Percentiles rank a stretch among this genome's conserved stretches.
Evolutionary conservation across 2,888 invertebrate species (phyloP).

Genomic region (Hydraecia micacea): DNA sequence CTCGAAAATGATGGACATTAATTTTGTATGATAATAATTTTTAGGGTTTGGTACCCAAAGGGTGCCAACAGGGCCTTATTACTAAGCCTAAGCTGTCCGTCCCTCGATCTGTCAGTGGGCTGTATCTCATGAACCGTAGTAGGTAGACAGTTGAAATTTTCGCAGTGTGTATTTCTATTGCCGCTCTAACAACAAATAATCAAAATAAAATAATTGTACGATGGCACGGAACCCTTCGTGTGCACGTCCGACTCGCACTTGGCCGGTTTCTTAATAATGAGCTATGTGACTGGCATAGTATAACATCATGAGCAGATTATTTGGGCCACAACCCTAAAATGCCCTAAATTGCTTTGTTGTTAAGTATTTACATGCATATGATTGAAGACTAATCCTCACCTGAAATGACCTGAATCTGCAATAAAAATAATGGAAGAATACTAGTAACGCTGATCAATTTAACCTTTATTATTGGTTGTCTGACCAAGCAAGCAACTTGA

Average conservation of each 20-base stretch:
- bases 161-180: neutral
- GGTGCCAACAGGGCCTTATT: too few relatives aligned
- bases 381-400: neutral
- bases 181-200: neutral
- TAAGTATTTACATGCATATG: neutral
- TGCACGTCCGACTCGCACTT: neutral
- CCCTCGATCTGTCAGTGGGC: neutral
- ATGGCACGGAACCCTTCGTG: neutral
- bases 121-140: neutral
- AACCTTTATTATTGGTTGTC: conserved; percentile 4
- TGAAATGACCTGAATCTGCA: neutral
- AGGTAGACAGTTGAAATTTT: neutral
- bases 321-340: neutral
- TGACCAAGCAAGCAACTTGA: conserved; percentile 41
- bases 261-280: neutral
- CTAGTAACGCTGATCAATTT: neutral
- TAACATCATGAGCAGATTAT: neutral
- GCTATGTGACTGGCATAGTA: too few relatives aligned
- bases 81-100: neutral
- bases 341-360: neutral
- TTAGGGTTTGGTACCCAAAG: too few relatives aligned
- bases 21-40: neutral
- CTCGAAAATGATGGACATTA: neutral
- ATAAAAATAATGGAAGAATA: neutral
- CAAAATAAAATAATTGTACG: neutral